Evolutionary conservation across 1,140 invertebrate species (phyloP).

Genomic region (Bemisia tabaci): DNA sequence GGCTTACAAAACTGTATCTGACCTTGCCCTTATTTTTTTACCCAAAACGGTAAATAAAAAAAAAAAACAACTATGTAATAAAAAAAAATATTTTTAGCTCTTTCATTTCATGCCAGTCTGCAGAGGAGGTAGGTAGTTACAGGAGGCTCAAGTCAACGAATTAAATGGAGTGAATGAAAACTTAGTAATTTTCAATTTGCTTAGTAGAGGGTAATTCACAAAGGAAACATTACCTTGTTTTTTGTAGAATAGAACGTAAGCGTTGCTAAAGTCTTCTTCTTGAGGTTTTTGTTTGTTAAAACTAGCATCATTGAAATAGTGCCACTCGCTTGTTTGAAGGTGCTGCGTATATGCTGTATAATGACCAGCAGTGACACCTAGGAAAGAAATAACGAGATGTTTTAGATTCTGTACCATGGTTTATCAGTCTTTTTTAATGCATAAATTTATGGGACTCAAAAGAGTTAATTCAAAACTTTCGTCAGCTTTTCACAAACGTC

Average conservation of each 20-base stretch:
- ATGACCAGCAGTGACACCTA: slow-evolving; percentile 50
- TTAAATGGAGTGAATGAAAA: no score
- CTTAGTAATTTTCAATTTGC: no score
- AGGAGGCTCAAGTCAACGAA: no score
- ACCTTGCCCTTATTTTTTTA: no score
- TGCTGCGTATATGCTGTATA: slow-evolving; percentile 54
- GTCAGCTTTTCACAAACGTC: neutral
- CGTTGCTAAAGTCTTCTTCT: slow-evolving; percentile 47
- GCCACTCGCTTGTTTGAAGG: slow-evolving; percentile 44
- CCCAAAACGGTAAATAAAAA: no score
- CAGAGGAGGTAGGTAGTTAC: no score
- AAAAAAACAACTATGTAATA: no score
- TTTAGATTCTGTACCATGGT: slow-evolving; percentile 6
- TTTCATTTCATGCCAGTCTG: no score
- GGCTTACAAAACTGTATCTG: no score
- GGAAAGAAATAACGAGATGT: slow-evolving; percentile 24
- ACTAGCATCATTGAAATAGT: slow-evolving; percentile 52
- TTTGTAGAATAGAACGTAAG: slow-evolving; percentile 55
- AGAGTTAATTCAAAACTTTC: neutral
- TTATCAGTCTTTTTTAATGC: neutral
- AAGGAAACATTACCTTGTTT: slow-evolving; percentile 34
- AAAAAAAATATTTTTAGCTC: no score
- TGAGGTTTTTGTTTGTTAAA: slow-evolving; percentile 42
- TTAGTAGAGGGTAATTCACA: no score
- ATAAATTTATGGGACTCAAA: neutral